Conservation (phyloP, 2,888 invertebrate genomes). For the Aricia artaxerxes region DNA sequence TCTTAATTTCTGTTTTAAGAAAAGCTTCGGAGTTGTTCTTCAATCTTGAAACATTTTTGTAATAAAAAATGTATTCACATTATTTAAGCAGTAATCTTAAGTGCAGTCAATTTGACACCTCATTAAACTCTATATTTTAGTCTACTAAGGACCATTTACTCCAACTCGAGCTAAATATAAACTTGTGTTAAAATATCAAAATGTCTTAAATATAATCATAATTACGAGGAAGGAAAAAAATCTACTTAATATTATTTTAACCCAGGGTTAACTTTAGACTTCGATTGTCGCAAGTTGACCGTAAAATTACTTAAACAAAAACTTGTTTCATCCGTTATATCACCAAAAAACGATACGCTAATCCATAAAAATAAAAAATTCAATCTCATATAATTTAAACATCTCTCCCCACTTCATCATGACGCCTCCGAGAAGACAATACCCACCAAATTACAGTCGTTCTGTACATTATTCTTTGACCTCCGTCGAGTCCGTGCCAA, state of each 20-base stretch:
- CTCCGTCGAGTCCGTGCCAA: conserved; percentile 52
- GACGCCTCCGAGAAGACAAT: not conserved
- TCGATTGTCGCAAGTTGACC: not conserved
- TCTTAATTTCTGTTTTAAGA: conserved; percentile 45
- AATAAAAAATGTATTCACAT: not conserved
- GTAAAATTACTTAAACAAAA: not conserved
- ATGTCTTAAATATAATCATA: too few species aligned
- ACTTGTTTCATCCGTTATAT: not conserved
- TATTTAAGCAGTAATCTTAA: not conserved
- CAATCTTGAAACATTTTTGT: conserved; percentile 19
- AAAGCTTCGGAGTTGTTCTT: conserved; percentile 33
- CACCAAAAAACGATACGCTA: not conserved
- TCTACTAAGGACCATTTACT: not conserved
- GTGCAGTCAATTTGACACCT: not conserved
- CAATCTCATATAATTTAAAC: not conserved
- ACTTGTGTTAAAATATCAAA: too few species aligned
- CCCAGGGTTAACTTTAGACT: not conserved
- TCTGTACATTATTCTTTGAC: conserved; percentile 39
- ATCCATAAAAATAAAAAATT: not conserved
- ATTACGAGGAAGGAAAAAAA: too few species aligned
- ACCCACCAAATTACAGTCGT: conserved; percentile 8
- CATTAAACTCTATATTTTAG: not conserved
- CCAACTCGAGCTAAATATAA: too few species aligned
- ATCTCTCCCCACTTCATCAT: not conserved
- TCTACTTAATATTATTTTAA: not conserved